Evolutionary conservation across 2,888 invertebrate genomes (phyloP), one percentile per base, ranked within the genome.

Genomic region (Epinotia demarniana): DNA sequence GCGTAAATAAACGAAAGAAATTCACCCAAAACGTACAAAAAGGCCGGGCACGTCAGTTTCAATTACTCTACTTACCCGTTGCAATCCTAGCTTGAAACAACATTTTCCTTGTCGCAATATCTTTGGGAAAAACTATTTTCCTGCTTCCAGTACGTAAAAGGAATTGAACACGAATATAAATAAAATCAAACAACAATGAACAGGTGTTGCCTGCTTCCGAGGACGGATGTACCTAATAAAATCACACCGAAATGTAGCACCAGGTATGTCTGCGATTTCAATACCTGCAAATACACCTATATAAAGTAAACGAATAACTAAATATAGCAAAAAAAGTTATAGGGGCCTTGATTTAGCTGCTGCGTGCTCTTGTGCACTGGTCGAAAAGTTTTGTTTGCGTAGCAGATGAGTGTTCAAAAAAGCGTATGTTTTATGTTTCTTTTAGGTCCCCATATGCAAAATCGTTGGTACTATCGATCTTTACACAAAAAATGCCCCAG

Each of bases 151-250:
- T 27, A 27, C 57, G 66, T 61, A 67, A 67, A 53, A 12, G 67
- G 66, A 67, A 73, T 73, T 61, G 67, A 73, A 73, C 39, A 73
- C 61, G 43, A 53, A 49, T 39, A 73, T 61, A 73, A 67, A 67
- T 73, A 61, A 73, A 73, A 73, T 73, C 67, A 73, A 73, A 73
- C 73, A 67, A 67, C 61, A 73, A 61, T 73, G 49, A 23, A 39
- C 73, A 73, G 73, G 70, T 75, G 70, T 64, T 33, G 69, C 39
- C 46, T 11, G 46, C 61, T 49, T 23, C 71, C 53, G 43, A 13
- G 23, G 64, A 55, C 60, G 71, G 71, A 75, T 66, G 55, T 13
- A 33, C 13, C 61, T 67, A 66, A 57, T 53, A 71, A 67, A 66
- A 75, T 53, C 70, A 39, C n/a, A 0, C 33, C 55, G 39, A 58